phyloP scores from a whole-genome alignment of 2,888 invertebrate genomes.

The Biston stratarius region DNA sequence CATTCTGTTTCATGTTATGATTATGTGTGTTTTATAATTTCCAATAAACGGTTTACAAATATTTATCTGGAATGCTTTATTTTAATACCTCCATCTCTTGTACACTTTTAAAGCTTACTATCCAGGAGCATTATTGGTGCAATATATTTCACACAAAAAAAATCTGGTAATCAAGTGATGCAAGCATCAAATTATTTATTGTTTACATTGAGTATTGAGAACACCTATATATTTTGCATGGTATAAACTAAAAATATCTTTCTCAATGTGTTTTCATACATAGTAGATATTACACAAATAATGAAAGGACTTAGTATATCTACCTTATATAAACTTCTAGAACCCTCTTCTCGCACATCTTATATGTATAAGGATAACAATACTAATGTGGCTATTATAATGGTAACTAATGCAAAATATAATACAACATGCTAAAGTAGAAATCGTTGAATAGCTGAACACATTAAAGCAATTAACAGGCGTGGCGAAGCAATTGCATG shows the following conservation, averaged over 20 bases:
- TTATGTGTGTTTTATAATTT: slow-evolving; percentile 73
- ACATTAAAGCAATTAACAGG: neutral
- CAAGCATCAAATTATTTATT: neutral
- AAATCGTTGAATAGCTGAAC: neutral
- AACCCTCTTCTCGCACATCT: slow-evolving; percentile 7
- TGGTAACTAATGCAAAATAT: slow-evolving; percentile 44
- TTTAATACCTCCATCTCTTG: slow-evolving; percentile 50
- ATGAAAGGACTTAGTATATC: too few species aligned
- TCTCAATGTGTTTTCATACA: neutral
- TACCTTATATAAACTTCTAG: slow-evolving; percentile 6
- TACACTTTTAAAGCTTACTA: slow-evolving; percentile 31
- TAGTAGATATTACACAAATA: too few species aligned
- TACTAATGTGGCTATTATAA: slow-evolving; percentile 37
- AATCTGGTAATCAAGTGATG: too few species aligned
- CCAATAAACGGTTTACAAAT: slow-evolving; percentile 78
- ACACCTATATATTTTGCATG: neutral
- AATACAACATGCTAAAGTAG: slow-evolving; percentile 4
- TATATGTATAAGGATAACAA: slow-evolving; percentile 29
- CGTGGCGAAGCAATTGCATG: neutral
- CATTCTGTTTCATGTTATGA: slow-evolving; percentile 67
- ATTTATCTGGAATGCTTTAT: slow-evolving; percentile 71
- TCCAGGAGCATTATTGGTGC: slow-evolving; percentile 12
- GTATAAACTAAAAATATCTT: neutral
- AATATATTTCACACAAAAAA: slow-evolving; percentile 5
- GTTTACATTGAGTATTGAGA: neutral